phyloP scores from a whole-genome alignment of 2,113 vertebrate genomes.

The Pongo abelii region DNA sequence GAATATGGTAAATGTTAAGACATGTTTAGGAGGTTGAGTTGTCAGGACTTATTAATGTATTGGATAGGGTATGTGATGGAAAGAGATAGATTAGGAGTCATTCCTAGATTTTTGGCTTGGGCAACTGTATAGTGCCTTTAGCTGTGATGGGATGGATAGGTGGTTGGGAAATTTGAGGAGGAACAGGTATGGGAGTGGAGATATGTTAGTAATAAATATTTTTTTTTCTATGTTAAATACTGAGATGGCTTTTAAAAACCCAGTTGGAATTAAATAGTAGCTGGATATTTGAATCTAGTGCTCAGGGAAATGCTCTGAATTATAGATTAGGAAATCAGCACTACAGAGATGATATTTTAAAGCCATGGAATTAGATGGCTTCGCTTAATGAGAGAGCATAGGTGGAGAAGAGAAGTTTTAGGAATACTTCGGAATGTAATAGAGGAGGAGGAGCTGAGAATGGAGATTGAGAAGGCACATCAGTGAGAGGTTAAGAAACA shows the following conservation, averaged over 20 bases:
- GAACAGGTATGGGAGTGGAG: not conserved
- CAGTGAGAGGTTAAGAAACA: constrained; percentile 14
- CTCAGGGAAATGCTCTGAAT: not conserved
- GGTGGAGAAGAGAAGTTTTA: not conserved
- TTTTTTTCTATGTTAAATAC: not conserved
- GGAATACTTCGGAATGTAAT: not conserved
- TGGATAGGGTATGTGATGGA: not conserved
- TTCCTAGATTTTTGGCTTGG: constrained; percentile 24
- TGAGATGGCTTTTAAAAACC: constrained; percentile 29
- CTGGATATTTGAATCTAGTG: not conserved
- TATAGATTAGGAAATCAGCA: not conserved
- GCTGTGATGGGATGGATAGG: not conserved
- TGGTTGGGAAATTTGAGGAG: not conserved
- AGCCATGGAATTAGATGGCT: not conserved
- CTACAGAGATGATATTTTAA: not conserved
- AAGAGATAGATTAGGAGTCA: constrained; percentile 3
- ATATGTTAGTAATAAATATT: not conserved
- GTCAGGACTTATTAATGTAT: not conserved
- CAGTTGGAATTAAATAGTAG: not conserved
- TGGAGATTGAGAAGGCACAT: not conserved
- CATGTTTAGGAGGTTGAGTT: constrained; percentile 15
- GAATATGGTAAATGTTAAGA: not conserved
- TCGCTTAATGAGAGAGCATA: not conserved
- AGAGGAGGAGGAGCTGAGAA: not conserved
- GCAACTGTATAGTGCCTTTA: not conserved